Evolutionary conservation across 2,888 invertebrate genomes (phyloP), one percentile per base, ranked within the genome.

Genomic region (Yponomeuta sedellus): DNA sequence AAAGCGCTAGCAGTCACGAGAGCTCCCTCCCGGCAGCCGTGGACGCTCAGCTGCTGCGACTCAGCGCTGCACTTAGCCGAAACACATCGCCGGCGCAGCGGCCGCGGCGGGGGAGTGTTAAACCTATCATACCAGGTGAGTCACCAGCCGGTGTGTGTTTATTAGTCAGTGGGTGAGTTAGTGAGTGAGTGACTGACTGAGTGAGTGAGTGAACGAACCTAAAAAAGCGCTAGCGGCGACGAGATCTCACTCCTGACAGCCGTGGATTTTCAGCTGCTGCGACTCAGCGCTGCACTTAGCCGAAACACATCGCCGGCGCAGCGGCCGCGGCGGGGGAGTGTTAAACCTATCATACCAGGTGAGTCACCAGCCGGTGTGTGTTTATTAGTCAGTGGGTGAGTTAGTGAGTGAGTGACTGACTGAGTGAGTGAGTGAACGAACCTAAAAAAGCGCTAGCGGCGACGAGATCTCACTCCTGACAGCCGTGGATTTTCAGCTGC

Each of bases 221-320:
- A 1, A 34, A 34, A 34, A 6, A 34, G 34, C 34, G 10, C 34
- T 34, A 6, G 34, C 10, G 10, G 34, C 10, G 8, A 1, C 8
- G 34, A 34, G 34, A 34, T 5, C 10, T 34, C 6, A 1, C 3
- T 34, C 25, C 25, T 79, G 0, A 72, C 77, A 0, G 81, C 76
- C 0, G 83, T 92, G 12, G 88, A 91, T 71, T 88, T 84, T 1
- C 92, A 92, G 71, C 79, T 93, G 65, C 86, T 86, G 75, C 81
- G 90, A 68, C 74, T 93, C 34, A 91, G 84, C 68, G 90, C 91
- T 34, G 92, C 91, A 74, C 80, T 93, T 10, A 83, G 83, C 16
- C 68, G 83, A 2, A 71, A 77, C 0, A 81, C 87, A 71, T 75
- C 85, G 58, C 82, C 66, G 34, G 61, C 74, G 73, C 39, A 73